These are phyloP conservation scores for Megalopta genalis DNA, from an alignment of 1,140 invertebrate species.

Conservation along the genomic window DNA sequence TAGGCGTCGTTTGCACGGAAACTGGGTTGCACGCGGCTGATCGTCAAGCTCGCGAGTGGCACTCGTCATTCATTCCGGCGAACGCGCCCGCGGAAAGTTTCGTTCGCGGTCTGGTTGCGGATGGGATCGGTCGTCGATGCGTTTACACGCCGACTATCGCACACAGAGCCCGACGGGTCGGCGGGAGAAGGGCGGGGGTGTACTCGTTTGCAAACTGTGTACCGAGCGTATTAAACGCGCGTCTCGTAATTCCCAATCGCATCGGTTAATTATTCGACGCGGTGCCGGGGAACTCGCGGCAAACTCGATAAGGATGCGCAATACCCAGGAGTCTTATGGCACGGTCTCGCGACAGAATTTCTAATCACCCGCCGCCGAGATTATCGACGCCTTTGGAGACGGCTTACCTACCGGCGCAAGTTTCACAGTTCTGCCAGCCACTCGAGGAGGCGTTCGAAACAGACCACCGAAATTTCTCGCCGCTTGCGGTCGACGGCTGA, in stretches of 20 bases:
- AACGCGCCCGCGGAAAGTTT: not conserved
- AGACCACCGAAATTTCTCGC: slow-evolving; percentile 1
- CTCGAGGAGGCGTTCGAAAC: not conserved
- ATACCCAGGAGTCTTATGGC: slow-evolving; percentile 11
- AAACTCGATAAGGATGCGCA: slow-evolving; percentile 38
- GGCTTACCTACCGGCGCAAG: not conserved
- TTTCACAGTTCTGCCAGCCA: slow-evolving; percentile 16
- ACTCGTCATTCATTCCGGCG: not conserved
- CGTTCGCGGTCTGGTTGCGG: not conserved
- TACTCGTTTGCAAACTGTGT: slow-evolving; percentile 6
- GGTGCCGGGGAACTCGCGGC: not conserved
- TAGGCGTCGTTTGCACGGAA: not conserved
- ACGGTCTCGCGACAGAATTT: slow-evolving; percentile 41
- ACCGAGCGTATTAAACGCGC: slow-evolving; percentile 1
- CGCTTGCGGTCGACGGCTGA: slow-evolving; percentile 8
- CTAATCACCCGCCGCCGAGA: slow-evolving; percentile 42
- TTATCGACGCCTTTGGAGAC: slow-evolving; percentile 55
- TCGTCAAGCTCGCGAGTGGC: too few species aligned
- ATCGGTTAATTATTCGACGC: slow-evolving; percentile 14
- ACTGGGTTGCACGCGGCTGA: not conserved
- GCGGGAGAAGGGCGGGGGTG: not conserved
- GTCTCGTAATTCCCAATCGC: slow-evolving; percentile 22
- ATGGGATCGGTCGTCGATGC: not conserved
- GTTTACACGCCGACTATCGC: too few species aligned
- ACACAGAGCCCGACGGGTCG: too few species aligned